Evolutionary conservation across 1,140 invertebrate species (phyloP).

Genomic region (Tetramorium simillimum): DNA sequence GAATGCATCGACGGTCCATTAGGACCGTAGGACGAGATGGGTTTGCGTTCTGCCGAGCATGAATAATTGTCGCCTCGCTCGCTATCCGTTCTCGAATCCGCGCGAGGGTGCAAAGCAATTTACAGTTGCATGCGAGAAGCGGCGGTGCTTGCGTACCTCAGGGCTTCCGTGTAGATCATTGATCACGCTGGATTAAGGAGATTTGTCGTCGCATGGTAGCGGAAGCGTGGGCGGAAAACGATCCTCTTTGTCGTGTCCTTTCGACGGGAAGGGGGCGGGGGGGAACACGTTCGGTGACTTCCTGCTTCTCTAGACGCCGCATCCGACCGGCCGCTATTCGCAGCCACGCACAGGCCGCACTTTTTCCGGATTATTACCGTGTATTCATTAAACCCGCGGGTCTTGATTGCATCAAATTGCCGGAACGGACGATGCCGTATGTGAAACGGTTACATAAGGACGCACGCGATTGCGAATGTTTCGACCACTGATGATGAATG

Average conservation of each 20-base stretch:
- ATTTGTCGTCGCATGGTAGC: conserved; percentile 74
- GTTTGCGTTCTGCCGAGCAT: conserved; percentile 20
- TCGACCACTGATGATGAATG: background rate
- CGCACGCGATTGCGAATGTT: background rate
- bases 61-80: conserved; percentile 45
- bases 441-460: conserved; percentile 25
- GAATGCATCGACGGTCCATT: conserved; percentile 7
- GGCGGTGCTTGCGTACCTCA: conserved; percentile 2
- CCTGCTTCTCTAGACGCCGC: background rate
- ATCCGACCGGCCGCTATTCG: background rate
- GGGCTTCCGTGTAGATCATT: conserved; percentile 46
- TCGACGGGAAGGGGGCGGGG: background rate
- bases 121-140: conserved; percentile 44
- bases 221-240: conserved; percentile 75
- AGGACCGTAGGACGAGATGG: background rate
- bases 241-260: conserved; percentile 66
- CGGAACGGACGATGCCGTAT: conserved; percentile 44
- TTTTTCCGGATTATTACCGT: conserved; percentile 50
- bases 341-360: background rate
- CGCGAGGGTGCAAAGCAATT: conserved; percentile 53
- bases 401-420: conserved; percentile 63
- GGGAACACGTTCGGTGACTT: background rate
- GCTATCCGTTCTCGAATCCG: background rate
- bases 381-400: conserved; percentile 43
- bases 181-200: conserved; percentile 64